These are phyloP conservation scores for Pardosa pseudoannulata DNA, from an alignment of 2,888 invertebrate species.

Conservation along the genomic window DNA sequence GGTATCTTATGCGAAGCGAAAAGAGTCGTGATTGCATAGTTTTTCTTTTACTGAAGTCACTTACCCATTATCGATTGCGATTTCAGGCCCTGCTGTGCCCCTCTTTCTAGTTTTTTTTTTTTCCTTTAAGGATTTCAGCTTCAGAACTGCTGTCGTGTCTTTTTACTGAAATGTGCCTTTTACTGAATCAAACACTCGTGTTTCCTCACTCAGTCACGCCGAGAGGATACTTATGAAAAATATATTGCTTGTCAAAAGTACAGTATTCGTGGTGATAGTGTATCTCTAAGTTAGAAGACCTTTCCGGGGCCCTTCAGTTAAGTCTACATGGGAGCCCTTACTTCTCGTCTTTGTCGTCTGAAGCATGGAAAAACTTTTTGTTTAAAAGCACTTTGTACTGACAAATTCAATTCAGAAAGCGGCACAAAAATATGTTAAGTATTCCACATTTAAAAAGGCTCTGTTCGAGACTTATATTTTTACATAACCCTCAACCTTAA, in stretches of 20 bases:
- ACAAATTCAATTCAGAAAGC: no score
- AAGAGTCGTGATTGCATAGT: background rate
- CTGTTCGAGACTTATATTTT: no score
- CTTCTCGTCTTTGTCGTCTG: no score
- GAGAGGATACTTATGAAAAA: background rate
- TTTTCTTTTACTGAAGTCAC: background rate
- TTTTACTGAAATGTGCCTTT: background rate
- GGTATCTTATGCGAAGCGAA: background rate
- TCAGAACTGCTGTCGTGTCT: background rate
- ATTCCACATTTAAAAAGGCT: no score
- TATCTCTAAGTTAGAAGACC: background rate
- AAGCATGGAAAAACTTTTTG: no score
- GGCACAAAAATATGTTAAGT: no score
- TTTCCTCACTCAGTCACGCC: background rate
- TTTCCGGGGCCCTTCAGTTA: no score
- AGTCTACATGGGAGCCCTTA: no score
- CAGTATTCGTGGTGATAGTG: background rate
- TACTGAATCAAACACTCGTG: background rate
- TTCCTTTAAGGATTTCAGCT: background rate
- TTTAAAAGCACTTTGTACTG: no score
- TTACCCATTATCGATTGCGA: conserved; percentile 1
- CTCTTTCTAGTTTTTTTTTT: no score
- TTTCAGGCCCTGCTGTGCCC: background rate
- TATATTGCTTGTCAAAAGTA: conserved; percentile 9
- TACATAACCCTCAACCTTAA: no score